Conservation (phyloP, 2,888 invertebrate species). For the Sthenelais limicola region DNA sequence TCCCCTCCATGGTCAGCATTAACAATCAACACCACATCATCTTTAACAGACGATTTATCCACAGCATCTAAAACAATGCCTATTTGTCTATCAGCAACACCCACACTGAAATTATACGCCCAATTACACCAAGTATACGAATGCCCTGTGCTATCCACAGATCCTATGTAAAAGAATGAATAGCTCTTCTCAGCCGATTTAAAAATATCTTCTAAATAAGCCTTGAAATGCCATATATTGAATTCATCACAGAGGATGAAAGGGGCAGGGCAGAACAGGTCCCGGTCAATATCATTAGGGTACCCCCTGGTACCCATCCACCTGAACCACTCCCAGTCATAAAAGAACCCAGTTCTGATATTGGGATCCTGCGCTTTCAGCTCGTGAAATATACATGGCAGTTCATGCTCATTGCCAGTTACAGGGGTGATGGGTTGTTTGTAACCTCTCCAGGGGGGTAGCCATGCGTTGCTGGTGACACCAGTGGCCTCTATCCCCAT, state of each 20-base stretch:
- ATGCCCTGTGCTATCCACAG: constrained; percentile 31
- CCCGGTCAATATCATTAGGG: constrained; percentile 36
- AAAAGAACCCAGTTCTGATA: constrained; percentile 33
- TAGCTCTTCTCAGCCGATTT: constrained; percentile 37
- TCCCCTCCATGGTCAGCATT: constrained; percentile 40
- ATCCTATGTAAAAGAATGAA: constrained; percentile 29
- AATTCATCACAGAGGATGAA: not conserved
- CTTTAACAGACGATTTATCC: constrained; percentile 12
- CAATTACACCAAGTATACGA: constrained; percentile 26
- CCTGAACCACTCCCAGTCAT: constrained; percentile 41
- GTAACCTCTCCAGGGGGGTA: constrained; percentile 38
- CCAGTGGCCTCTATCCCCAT: constrained; percentile 33
- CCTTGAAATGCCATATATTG: not conserved
- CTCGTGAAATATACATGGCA: constrained; percentile 20
- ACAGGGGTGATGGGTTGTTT: constrained; percentile 33
- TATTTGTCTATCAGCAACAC: constrained; percentile 31
- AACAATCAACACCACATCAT: constrained; percentile 18
- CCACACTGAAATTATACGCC: constrained; percentile 6
- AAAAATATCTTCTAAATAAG: not conserved
- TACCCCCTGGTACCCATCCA: constrained; percentile 3
- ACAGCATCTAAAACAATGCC: constrained; percentile 38
- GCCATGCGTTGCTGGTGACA: constrained; percentile 35
- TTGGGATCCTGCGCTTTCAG: constrained; percentile 37
- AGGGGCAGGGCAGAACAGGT: not conserved
- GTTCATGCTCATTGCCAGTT: constrained; percentile 4